These are phyloP conservation scores for Ramphastos sulfuratus DNA, from an alignment of 2,113 vertebrate genomes.

Conservation along the genomic window DNA sequence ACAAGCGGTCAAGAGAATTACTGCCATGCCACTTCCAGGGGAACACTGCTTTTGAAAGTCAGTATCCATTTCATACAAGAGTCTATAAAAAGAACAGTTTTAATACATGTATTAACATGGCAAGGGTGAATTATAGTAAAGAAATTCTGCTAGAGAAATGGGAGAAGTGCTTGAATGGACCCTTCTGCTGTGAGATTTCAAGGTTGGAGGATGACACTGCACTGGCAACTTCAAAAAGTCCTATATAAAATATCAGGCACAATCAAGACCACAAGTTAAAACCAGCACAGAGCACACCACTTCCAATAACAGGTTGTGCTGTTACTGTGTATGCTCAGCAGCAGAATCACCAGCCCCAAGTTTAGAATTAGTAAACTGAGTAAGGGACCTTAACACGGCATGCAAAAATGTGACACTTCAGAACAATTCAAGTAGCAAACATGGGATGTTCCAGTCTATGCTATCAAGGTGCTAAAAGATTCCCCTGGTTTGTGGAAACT, in stretches of 20 bases:
- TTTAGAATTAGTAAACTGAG: neutral
- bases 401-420: neutral
- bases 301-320: neutral
- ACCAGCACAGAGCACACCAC: neutral
- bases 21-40: neutral
- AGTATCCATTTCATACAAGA: neutral
- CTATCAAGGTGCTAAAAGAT: neutral
- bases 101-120: neutral
- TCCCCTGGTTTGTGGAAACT: neutral
- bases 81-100: constrained; percentile 26
- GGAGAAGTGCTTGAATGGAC: neutral
- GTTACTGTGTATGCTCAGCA: neutral
- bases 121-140: neutral
- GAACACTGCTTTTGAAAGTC: neutral
- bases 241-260: neutral
- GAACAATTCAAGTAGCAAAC: neutral
- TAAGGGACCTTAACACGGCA: neutral
- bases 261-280: neutral
- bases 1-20: neutral
- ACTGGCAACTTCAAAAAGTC: neutral
- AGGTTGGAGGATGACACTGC: neutral
- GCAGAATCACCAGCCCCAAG: neutral
- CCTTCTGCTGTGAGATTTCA: neutral
- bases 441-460: neutral
- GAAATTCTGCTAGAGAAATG: neutral